Percentiles rank a stretch among this genome's conserved stretches.
Evolutionary conservation across 37 sponge, comb jelly and placozoan genomes (phyloP).

Genomic region (Lycopodina hypogea): DNA sequence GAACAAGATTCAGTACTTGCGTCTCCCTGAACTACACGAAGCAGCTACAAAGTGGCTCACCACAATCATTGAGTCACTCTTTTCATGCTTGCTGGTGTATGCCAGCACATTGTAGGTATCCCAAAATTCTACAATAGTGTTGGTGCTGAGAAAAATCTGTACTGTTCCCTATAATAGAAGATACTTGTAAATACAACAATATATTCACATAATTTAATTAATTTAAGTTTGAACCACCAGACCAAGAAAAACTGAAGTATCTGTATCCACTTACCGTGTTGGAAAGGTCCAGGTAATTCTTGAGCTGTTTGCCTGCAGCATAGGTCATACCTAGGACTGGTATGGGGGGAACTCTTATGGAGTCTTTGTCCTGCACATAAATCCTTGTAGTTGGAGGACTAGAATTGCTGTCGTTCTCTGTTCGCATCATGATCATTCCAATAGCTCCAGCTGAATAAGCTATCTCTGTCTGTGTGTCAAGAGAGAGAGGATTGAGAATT

Average conservation of each 20-base stretch:
- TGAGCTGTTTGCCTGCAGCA: slow-evolving; percentile 32
- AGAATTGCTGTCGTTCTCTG: slow-evolving; percentile 10
- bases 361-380: slow-evolving; percentile 10
- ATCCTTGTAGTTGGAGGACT: slow-evolving; percentile 48
- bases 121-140: slow-evolving; percentile 32
- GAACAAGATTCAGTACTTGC: not conserved
- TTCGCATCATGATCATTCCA: slow-evolving; percentile 50
- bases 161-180: slow-evolving; percentile 3
- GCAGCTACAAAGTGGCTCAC: slow-evolving; percentile 33
- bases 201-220: too few relatives aligned
- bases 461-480: slow-evolving; percentile 8
- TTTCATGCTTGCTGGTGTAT: slow-evolving; percentile 20
- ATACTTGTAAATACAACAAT: too few relatives aligned
- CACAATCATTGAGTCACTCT: slow-evolving; percentile 52
- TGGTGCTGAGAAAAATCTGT: slow-evolving; percentile 22
- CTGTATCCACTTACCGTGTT: not conserved
- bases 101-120: slow-evolving; percentile 80
- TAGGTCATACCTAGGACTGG: slow-evolving; percentile 54
- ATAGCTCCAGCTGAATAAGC: slow-evolving; percentile 35
- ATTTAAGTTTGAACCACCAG: too few relatives aligned
- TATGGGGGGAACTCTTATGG: slow-evolving; percentile 20
- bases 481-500: not conserved
- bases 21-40: too few relatives aligned
- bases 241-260: too few relatives aligned
- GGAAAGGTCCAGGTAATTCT: slow-evolving; percentile 11